A percentile compares a stretch with the other conserved stretches of the same genome.
Conservation (phyloP, 2,888 invertebrate species). For the Muschampia plurimacula region DNA sequence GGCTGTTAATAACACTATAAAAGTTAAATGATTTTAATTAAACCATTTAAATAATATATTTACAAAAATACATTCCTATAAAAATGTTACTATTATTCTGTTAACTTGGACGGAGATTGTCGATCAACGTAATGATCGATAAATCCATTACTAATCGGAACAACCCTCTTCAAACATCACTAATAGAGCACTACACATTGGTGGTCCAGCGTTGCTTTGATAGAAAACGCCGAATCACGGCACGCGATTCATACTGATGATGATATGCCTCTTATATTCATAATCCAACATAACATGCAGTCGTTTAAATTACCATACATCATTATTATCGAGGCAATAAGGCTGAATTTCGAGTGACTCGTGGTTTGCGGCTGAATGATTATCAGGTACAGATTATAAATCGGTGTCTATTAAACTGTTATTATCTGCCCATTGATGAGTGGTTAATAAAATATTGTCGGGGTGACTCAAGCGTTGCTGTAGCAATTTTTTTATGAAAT, state of each 20-base stretch:
- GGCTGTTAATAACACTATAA: too few species aligned
- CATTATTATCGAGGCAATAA: conserved; percentile 42
- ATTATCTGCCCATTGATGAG: conserved; percentile 76
- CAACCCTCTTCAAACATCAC: conserved; percentile 45
- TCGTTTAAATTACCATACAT: conserved; percentile 26
- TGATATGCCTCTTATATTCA: conserved; percentile 77
- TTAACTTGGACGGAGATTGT: too few species aligned
- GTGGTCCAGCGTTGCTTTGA: conserved; percentile 81
- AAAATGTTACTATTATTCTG: too few species aligned
- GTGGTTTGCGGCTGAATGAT: conserved; percentile 9
- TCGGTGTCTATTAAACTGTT: conserved; percentile 81
- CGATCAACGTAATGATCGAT: conserved; percentile 8
- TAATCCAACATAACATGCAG: conserved; percentile 48
- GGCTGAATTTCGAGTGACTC: conserved; percentile 44
- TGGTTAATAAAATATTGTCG: conserved; percentile 82
- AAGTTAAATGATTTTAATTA: too few species aligned
- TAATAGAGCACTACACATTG: conserved; percentile 65
- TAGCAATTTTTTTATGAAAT: conserved; percentile 59
- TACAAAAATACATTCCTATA: too few species aligned
- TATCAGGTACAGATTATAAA: conserved; percentile 63
- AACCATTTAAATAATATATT: too few species aligned
- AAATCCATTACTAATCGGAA: background rate
- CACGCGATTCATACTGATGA: conserved; percentile 83
- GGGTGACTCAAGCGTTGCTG: conserved; percentile 54
- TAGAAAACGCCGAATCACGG: conserved; percentile 81